Base-by-base conservation (phyloP, 1,140 invertebrate genomes). In the Monomorium pharaonis region DNA sequence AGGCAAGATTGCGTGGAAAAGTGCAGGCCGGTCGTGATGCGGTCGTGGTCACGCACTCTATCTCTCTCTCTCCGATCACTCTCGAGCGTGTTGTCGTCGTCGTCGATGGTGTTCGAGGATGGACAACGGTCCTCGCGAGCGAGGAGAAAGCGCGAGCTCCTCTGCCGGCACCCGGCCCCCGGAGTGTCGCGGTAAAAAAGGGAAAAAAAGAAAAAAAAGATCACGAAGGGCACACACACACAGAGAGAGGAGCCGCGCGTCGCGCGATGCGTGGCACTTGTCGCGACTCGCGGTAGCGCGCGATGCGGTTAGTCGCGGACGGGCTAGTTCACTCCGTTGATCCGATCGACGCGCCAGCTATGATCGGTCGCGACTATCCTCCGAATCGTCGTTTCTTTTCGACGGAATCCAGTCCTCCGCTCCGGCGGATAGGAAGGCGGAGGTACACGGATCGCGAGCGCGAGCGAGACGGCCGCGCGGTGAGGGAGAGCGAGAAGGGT, bases 361-460 rank as follows among this genome's bases (percentile, higher is more conserved):
- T 95, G 94, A 95, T 95, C 94, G 94, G 94, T 94, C 93, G 94
- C 94, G 94, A 95, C 94, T 95, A 95, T 95, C 94, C 94, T 94
- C 93, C 92, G 94, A 94, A 95, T 94, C 94, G 94, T 94, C 94
- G 94, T 95, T 95, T 95, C 94, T 95, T 95, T 95, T 95, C 92
- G 92, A 92, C 91, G 93, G 92, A 92, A 93, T 93, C 92, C 91
- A 92, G 90, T 88, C 88, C 87, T 88, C 87, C 88, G 86, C 67
- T 75, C n/a, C 58, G 81, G 89, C 72, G 89, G 86, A 86, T 90
- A 88, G 89, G 89, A 90, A 91, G 89, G 89, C 89, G 87, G 89
- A 87, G 89, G 89, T 88, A 75, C 67, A 74, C 58, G 67, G 69
- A 18, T 30, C 54, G 65, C 62, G 78, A 74, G 87, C 51, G 83